Evolutionary conservation across 1,140 invertebrate species (phyloP), one percentile per base, ranked within the genome.

Genomic region (Leucophenga varia): DNA sequence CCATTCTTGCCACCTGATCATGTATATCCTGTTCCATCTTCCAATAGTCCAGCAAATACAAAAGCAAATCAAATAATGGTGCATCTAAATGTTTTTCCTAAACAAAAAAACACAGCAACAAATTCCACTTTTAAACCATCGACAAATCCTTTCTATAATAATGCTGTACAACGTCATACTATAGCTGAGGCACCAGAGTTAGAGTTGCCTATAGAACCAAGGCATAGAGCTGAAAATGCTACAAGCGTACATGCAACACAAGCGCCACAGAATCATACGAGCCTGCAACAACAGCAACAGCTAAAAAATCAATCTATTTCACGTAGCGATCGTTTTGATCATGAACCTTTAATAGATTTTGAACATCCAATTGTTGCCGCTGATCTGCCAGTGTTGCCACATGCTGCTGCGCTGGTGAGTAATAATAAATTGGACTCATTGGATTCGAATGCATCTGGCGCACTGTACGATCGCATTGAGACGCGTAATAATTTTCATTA

Each of bases 351-450:
- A 3, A 56, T 72, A 10, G 69, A 72, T 41, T 72, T 72, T 30
- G 69, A 72, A 47, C 69, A 72, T 57, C 69, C 69, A 1, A 72
- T 72, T 54, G 69, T 72, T 30, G 69, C 69, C 0, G 64, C 64
- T 3, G 59, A 60, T 21, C 13, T 57, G 43, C 50, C 57, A 2
- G 21, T 30, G 30, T n/a, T n/a, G 9, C 49, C 43, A 0, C 21
- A 37, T 5, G 32, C 61, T 2, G 49, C 52, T 0, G 43, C 69
- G 6, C 49, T 72, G 0, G 28, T 47, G 12, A 52, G 35, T 21
- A 43, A 52, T 21, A 43, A 52, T 38, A 50, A 48, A 31, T n/a
- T 43, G 28, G 49, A 34, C 4, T 10, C 7, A n/a, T 13, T 43
- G 35, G 42, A 25, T 21, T 40, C 35, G 31, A 38, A 36, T 10